Evolutionary conservation across 2,888 invertebrate species (phyloP), one percentile per base, ranked within the genome.

Genomic region (Spicauda simplicius): DNA sequence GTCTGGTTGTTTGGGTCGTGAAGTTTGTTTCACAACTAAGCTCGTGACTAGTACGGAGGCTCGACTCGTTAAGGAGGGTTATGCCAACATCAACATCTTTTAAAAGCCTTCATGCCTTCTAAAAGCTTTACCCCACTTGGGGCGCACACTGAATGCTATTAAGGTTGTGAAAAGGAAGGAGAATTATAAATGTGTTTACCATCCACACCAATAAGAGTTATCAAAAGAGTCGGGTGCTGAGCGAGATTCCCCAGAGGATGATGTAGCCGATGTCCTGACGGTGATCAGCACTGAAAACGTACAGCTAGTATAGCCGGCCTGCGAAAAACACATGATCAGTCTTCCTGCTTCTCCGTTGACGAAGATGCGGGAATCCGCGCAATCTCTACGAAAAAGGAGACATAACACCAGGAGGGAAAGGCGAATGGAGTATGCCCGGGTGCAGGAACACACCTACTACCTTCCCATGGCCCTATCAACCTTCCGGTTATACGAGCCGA

Each of bases 31-130:
- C n/a, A n/a, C n/a, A n/a, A n/a, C n/a, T 4, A 64, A 58, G 10
- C 61, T 72, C 18, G 16, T 72, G 37, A 71, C 73, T 33, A n/a
- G 67, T 0, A 63, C 72, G 12, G 73, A 74, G 63, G 73, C 72
- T 33, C 71, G 66, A 53, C 54, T 73, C 7, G 55, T 53, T 5
- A n/a, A 1, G 11, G 69, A 63, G 18, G 58, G 37, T 71, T 41
- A 1, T 14, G 41, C 14, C 41, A 41, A 41, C 41, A 14, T 41
- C 14, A 41, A 41, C 41, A 41, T 41, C 14, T 12, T n/a, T n/a
- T n/a, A n/a, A n/a, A n/a, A n/a, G n/a, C n/a, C n/a, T n/a, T n/a
- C n/a, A n/a, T n/a, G 14, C 14, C 41, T 41, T 0, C 3, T 41
- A 14, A 41, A 41, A 14, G 41, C 41, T 50, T 25, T 74, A 18